Conservation (phyloP, 2,888 invertebrate species). For the Meteorus colon region DNA sequence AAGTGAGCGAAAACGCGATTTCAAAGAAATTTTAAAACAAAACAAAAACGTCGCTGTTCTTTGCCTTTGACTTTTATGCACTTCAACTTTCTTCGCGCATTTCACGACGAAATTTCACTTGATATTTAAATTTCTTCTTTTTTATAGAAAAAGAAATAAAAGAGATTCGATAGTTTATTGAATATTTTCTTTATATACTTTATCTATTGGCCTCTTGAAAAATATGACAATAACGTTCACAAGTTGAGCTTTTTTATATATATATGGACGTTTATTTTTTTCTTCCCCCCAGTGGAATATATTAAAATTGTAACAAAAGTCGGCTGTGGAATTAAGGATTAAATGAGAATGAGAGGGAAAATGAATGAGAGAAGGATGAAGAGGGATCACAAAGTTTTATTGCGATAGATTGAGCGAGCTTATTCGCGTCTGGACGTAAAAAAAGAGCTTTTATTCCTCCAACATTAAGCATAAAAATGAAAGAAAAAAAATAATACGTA, state of each 20-base stretch:
- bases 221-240: slow-evolving; percentile 6
- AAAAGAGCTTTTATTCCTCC: not conserved
- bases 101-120: too few species aligned
- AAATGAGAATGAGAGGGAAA: not conserved
- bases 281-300: slow-evolving; percentile 7
- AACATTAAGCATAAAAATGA: not conserved
- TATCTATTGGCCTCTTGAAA: not conserved
- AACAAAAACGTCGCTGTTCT: not conserved
- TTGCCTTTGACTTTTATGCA: not conserved
- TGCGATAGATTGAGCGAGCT: slow-evolving; percentile 29
- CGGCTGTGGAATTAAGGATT: slow-evolving; percentile 13
- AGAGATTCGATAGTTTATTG: not conserved
- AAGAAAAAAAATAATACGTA: not conserved
- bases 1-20: not conserved
- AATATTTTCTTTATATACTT: not conserved
- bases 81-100: not conserved
- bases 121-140: not conserved
- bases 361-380: not conserved
- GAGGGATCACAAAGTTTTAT: slow-evolving; percentile 27
- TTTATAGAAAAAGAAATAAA: not conserved
- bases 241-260: not conserved
- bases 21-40: not conserved
- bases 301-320: slow-evolving; percentile 21
- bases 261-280: not conserved
- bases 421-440: slow-evolving; percentile 18